Base-by-base conservation (phyloP, 2,888 invertebrate genomes). In the Alentia gelatinosa region DNA sequence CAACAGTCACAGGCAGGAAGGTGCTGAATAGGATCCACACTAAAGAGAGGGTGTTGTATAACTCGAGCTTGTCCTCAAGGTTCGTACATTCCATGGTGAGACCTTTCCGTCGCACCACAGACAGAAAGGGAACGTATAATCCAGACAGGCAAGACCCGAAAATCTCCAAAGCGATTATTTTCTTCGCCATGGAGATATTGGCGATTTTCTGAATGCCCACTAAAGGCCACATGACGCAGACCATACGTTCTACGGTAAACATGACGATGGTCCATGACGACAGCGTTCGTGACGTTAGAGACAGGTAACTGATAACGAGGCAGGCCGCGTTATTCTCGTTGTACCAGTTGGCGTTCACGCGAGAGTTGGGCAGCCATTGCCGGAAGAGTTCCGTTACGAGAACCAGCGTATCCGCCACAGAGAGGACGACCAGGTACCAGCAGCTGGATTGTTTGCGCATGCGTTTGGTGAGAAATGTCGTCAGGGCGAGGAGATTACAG, bases 361-460 rank as follows among this genome's bases (percentile, higher is more conserved):
- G 42, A 1, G 42, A 47, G 50, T 88, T 88, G 33, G 88, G 88
- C 42, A 88, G 30, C 88, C 88, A 88, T 15, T 42, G 50, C 23
- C 47, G 42, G 30, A 88, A 30, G 15, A 88, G 19, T 33, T 88
- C 88, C 9, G 47, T 39, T 7, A 88, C 47, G 1, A 88, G 40
- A 42, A 88, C 42, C 47, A 88, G 33, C 19, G 42, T 88, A 88
- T 88, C 88, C 9, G 88, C 88, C 23, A 50, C 30, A 9, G 47
- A 42, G 12, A 88, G 33, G 1, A 40, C 47, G 1, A 50, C 88
- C 50, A 88, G 50, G 50, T 88, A 88, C 88, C 88, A 88, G 50
- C 88, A 47, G 50, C 47, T 47, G 33, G 88, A 88, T 42, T 88
- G 88, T 30, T 33, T 47, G 47, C 88, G 42, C 88, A 88, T 88